phyloP scores from a whole-genome alignment of 2,113 vertebrate genomes.

The Elanus axillaris region DNA sequence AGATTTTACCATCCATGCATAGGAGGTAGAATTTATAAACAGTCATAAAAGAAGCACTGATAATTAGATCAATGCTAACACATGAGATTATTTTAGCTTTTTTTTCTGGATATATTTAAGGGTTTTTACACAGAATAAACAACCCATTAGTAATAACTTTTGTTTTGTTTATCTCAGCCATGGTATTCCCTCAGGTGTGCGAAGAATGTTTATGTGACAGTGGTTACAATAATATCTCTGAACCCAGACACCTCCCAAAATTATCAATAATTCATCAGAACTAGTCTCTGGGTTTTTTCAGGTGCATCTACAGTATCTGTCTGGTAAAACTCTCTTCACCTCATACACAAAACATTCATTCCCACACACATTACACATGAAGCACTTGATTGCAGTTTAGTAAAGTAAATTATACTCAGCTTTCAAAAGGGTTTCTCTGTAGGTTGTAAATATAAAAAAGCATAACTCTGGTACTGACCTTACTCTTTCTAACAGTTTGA shows the following conservation, averaged over 20 bases:
- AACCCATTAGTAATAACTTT: neutral
- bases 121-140: neutral
- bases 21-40: neutral
- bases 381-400: neutral
- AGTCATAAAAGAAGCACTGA: neutral
- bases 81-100: neutral
- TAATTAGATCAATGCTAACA: neutral
- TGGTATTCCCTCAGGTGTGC: neutral
- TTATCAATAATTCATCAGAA: constrained; percentile 3
- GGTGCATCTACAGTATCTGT: neutral
- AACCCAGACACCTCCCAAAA: neutral
- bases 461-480: neutral
- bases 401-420: neutral
- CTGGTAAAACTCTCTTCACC: neutral
- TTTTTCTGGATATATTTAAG: neutral
- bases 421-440: neutral
- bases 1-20: neutral
- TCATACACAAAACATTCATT: neutral
- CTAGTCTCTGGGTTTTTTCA: neutral
- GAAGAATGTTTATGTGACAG: neutral
- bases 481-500: neutral
- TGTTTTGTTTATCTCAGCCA: neutral
- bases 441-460: neutral
- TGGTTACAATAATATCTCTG: neutral
- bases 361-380: neutral